Conservation (phyloP, 2,888 invertebrate species). For the Chrysolina haemoptera region DNA sequence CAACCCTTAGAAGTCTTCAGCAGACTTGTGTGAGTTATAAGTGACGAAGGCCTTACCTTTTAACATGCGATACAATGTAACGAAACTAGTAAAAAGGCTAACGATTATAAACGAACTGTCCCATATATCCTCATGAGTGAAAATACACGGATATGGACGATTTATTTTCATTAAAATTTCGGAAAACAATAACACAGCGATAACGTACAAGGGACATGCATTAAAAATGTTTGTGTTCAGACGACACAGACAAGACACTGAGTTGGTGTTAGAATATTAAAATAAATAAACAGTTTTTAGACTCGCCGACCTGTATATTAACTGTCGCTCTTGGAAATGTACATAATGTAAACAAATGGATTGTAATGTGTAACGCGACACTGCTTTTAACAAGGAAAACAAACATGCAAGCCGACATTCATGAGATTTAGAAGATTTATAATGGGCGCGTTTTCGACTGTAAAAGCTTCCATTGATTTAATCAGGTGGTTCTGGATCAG, state of each 20-base stretch:
- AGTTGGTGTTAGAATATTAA: slow-evolving; percentile 60
- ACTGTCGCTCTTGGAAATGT: slow-evolving; percentile 57
- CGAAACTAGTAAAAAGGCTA: background rate
- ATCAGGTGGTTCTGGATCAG: background rate
- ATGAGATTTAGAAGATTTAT: slow-evolving; percentile 36
- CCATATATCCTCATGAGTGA: background rate
- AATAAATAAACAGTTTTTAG: slow-evolving; percentile 61
- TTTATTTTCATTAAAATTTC: slow-evolving; percentile 20
- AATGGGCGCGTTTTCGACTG: background rate
- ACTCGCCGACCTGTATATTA: slow-evolving; percentile 57
- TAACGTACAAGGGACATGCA: slow-evolving; percentile 42
- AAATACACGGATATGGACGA: slow-evolving; percentile 10
- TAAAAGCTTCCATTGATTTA: background rate
- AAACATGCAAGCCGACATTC: slow-evolving; percentile 57
- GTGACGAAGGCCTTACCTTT: too few relatives aligned
- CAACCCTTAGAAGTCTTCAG: too few relatives aligned
- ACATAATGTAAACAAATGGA: slow-evolving; percentile 62
- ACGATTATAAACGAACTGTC: background rate
- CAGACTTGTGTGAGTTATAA: too few relatives aligned
- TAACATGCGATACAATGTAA: background rate
- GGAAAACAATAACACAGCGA: slow-evolving; percentile 37
- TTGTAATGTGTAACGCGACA: slow-evolving; percentile 66
- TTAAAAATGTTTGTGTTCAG: slow-evolving; percentile 51
- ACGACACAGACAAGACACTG: slow-evolving; percentile 50
- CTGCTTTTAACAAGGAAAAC: slow-evolving; percentile 68